Evolutionary conservation across 2,113 vertebrate genomes (phyloP), one percentile per base, ranked within the genome.

Genomic region (Dromas ardeola): DNA sequence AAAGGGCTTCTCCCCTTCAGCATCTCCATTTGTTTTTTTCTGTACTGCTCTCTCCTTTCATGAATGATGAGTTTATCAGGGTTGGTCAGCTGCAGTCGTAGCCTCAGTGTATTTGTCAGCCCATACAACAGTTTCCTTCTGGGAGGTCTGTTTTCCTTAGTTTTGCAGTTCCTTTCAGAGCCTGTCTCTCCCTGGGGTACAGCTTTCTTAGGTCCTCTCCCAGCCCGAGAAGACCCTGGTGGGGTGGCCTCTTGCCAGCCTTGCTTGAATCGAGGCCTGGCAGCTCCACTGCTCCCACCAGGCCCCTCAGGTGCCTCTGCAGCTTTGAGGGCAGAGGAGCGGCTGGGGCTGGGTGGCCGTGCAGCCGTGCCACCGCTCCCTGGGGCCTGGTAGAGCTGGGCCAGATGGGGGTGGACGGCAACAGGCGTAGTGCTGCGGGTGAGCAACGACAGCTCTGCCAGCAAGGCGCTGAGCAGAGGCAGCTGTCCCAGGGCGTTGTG

Each of bases 401-500:
- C 97, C 29, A 97, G 94, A 23, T 73, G 45, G 2, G 96, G 95
- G 3, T 95, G 80, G 18, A 42, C 25, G 49, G 59, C 38, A 20
- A 56, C 63, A 30, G 96, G 78, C 2, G 7, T 5, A 17, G 82
- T 1, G 14, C 86, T 92, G 4, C 11, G 97, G 97, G 96, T 97
- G 36, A 99, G 95, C 96, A 99, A 93, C 0, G 98, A 99, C 72
- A 99, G 95, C 88, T 99, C 99, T 5, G 98, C 93, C 42, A 99
- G 93, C 92, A 99, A 97, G 50, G 99, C 98, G 26, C 98, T 99
- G 62, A 99, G 96, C 2, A 99, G 96, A 3, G 99, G 99, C 88
- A 99, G 90, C 90, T 98, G 99, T 67, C 70, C 93, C 74, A 99
- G 59, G 3, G 97, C 65, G 43, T 91, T 13, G 12, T 23, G 79